Conservation (phyloP, 2,797 vertebrate species). For the Crypturellus tataupa region DNA sequence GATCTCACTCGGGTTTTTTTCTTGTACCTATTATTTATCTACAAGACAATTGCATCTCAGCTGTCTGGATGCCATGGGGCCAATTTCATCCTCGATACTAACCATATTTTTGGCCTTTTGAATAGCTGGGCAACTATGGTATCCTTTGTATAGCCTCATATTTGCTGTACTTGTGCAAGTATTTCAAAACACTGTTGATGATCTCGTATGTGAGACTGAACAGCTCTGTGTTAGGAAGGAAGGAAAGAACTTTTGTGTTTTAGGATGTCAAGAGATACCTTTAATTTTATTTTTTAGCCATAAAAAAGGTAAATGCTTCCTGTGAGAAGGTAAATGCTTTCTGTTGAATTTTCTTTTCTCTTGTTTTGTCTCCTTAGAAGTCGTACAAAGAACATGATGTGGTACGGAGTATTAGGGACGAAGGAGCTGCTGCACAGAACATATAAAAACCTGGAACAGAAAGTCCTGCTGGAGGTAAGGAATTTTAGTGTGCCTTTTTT, state of each 20-base stretch:
- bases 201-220: not conserved
- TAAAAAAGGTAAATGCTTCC: too few relatives aligned
- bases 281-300: not conserved
- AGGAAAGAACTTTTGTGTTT: not conserved
- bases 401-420: slow-evolving; percentile 96
- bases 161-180: not conserved
- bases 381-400: slow-evolving; percentile 99
- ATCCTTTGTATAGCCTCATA: not conserved
- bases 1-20: not conserved
- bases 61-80: not conserved
- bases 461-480: slow-evolving; percentile 93
- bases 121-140: not conserved
- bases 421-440: slow-evolving; percentile 96
- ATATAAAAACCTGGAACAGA: slow-evolving; percentile 96
- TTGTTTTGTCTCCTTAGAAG: slow-evolving; percentile 80
- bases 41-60: not conserved
- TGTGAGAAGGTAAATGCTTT: not conserved
- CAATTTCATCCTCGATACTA: not conserved
- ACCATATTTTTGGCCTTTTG: not conserved
- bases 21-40: not conserved
- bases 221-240: not conserved
- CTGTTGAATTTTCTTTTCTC: not conserved
- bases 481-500: not conserved
- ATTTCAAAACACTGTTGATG: not conserved
- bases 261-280: not conserved